Base-by-base conservation (phyloP, 2,797 vertebrate genomes). In the Gobio occitaniae region DNA sequence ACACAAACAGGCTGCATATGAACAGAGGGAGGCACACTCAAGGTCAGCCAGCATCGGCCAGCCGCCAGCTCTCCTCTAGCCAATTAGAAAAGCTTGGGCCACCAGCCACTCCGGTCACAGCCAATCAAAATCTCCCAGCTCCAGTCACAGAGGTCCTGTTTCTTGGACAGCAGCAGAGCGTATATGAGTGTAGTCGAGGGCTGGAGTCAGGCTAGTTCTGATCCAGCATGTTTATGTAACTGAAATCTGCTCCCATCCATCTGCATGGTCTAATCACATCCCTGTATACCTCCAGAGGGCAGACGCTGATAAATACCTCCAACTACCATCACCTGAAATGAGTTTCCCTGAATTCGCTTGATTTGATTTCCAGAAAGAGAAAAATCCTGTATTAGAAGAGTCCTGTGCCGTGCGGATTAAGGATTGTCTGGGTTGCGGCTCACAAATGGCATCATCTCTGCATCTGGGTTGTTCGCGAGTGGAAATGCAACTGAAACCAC, bases 161-260 rank as follows among this genome's bases (percentile, higher is more conserved):
- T 72, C 66, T 79, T 84, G 52, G 41, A 78, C 0, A 21, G 56
- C 32, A 72, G 61, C 78, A 66, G 72, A 70, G 77, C 4, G 10
- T 32, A 71, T 77, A 68, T n/a, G 16, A 77, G 19, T 61, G 41
- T 61, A n/a, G 65, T 50, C 8, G 36, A 78, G 48, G 74, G 63
- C n/a, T 38, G 10, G 13, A 76, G 78, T 63, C 63, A 36, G 44
- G 48, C 44, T 54, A 59, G 52, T n/a, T 85, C 61, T 69, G 81
- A 56, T 44, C 59, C 72, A 70, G 47, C 29, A 13, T 88, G 78
- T 66, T 88, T 86, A 83, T 85, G 76, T 85, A 89, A 88, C 47
- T 19, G 69, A 81, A 90, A 86, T 75, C 85, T 83, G 83, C 74
- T 85, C 50, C 12, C 61, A 25, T 79, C 76, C 52, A 84, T 84